A percentile compares a stretch with the other conserved stretches of the same genome.
phyloP scores from a whole-genome alignment of 2,797 vertebrate species.

The Gymnoscopelus braueri region DNA sequence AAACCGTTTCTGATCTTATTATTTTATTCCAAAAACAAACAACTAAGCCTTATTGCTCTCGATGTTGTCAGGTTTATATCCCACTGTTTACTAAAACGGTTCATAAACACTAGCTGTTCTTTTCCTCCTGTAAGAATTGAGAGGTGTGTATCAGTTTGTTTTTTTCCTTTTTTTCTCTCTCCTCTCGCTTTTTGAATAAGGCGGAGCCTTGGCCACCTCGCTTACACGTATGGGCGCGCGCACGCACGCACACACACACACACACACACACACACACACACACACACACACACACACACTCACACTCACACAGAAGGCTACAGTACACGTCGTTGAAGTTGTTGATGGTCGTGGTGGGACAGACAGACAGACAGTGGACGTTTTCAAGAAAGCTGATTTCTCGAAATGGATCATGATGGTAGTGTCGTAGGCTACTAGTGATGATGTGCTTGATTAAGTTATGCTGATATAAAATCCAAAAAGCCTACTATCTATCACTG shows the following conservation, averaged over 20 bases:
- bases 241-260: slow-evolving; percentile 16
- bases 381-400: slow-evolving; percentile 69
- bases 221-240: slow-evolving; percentile 35
- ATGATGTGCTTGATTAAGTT: no score
- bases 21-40: slow-evolving; percentile 23
- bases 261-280: slow-evolving; percentile 18
- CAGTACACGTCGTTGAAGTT: slow-evolving; percentile 28
- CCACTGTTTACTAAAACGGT: slow-evolving; percentile 75
- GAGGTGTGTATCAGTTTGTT: slow-evolving; percentile 83
- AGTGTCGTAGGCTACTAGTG: no score
- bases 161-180: slow-evolving; percentile 61
- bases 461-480: no score
- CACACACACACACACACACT: slow-evolving; percentile 10
- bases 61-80: slow-evolving; percentile 57
- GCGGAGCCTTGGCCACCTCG: slow-evolving; percentile 88
- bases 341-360: slow-evolving; percentile 45
- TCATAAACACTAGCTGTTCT: slow-evolving; percentile 76
- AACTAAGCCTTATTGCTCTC: slow-evolving; percentile 57
- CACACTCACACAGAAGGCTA: slow-evolving; percentile 22
- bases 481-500: no score
- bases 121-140: slow-evolving; percentile 81
- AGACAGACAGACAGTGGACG: slow-evolving; percentile 31
- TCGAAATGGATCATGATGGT: no score
- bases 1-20: slow-evolving; percentile 51
- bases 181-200: slow-evolving; percentile 80